Percentiles rank a stretch among this genome's conserved stretches.
Evolutionary conservation across 92 coral and sea anemone species (phyloP).

Genomic region (Phymanthus crucifer): DNA sequence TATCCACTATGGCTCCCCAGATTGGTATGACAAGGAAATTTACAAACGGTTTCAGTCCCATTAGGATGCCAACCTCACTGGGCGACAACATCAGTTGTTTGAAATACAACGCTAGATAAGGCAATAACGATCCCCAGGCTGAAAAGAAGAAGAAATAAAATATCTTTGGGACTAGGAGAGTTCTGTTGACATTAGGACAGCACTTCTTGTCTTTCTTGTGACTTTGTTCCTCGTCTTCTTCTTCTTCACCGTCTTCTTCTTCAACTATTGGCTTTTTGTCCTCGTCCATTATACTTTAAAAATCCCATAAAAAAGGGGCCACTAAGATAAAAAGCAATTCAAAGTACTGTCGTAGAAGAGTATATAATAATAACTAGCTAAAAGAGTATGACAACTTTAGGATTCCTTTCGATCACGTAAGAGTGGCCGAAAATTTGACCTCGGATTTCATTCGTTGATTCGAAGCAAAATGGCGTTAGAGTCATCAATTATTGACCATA

Average conservation of each 20-base stretch:
- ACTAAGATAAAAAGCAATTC: constrained; percentile 2
- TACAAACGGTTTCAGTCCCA: constrained; percentile 98
- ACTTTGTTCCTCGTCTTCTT: constrained; percentile 31
- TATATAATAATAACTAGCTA: constrained; percentile 7
- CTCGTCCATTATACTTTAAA: constrained; percentile 37
- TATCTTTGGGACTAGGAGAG: constrained; percentile 82
- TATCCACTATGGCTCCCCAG: constrained; percentile 99
- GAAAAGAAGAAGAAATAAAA: constrained; percentile 97
- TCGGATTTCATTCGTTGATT: constrained; percentile 45
- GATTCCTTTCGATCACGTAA: constrained; percentile 47
- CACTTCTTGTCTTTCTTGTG: constrained; percentile 36
- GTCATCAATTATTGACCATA: constrained; percentile 26
- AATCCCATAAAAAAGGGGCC: constrained; percentile 11
- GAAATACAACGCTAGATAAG: constrained; percentile 95
- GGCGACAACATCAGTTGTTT: constrained; percentile 96
- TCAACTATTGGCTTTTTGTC: constrained; percentile 67
- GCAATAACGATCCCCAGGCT: constrained; percentile 97
- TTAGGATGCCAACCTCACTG: constrained; percentile 95
- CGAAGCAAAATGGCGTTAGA: constrained; percentile 36
- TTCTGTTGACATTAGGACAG: constrained; percentile 92
- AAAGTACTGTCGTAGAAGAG: constrained; percentile 13
- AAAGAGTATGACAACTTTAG: constrained; percentile 7
- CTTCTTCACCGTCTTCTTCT: constrained; percentile 38
- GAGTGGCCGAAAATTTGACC: constrained; percentile 43
- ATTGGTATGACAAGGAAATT: constrained; percentile 96